These are phyloP conservation scores for Seriola aureovittata DNA, from an alignment of 2,113 vertebrate genomes.

Conservation along the genomic window DNA sequence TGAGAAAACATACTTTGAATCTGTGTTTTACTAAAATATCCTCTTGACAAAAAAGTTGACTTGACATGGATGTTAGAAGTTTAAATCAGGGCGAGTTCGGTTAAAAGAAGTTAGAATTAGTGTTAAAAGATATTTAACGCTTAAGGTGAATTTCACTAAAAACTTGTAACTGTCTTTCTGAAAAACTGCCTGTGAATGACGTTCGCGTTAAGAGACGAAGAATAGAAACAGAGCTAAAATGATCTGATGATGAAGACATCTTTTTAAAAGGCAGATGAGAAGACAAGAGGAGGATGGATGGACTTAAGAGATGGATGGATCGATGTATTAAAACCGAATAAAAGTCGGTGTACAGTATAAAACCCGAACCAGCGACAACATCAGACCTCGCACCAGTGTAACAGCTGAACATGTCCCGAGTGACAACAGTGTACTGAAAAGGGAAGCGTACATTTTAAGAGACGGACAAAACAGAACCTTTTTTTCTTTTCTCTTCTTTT, in stretches of 20 bases:
- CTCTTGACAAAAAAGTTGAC: not conserved
- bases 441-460: constrained; percentile 6
- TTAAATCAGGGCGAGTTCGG: not conserved
- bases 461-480: constrained; percentile 17
- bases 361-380: constrained; percentile 9
- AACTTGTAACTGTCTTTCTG: too few relatives aligned
- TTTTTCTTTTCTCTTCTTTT: constrained; percentile 13
- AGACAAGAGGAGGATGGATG: not conserved
- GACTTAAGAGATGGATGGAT: constrained; percentile 33
- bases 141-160: too few relatives aligned
- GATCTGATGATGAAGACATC: not conserved
- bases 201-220: not conserved
- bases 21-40: not conserved
- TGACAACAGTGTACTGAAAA: constrained; percentile 19
- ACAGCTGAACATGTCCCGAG: constrained; percentile 9
- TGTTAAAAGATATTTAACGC: not conserved
- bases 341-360: constrained; percentile 46
- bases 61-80: not conserved
- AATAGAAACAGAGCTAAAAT: not conserved
- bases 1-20: not conserved
- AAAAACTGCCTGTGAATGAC: not conserved
- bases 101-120: not conserved
- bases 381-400: constrained; percentile 11
- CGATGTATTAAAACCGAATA: constrained; percentile 40
- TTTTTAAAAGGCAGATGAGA: not conserved